A percentile compares a stretch with the other conserved stretches of the same genome.
phyloP scores from a whole-genome alignment of 2,113 vertebrate species.

The Aspiorhynchus laticeps region DNA sequence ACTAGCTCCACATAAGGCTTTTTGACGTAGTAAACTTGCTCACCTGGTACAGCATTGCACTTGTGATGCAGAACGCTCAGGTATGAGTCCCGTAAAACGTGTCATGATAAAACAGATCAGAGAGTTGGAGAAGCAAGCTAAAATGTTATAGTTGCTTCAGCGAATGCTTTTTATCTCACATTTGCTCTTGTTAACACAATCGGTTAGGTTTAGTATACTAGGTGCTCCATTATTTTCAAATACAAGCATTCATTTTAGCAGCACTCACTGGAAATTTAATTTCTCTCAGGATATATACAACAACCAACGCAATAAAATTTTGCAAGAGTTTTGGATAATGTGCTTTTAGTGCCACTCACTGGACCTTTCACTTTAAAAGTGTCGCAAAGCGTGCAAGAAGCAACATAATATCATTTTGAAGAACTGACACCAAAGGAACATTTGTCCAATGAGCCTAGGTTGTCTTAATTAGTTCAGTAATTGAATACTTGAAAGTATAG shows the following conservation, averaged over 20 bases:
- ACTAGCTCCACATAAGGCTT: slow-evolving; percentile 9
- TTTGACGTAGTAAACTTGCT: neutral
- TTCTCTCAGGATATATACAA: neutral
- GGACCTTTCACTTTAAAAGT: neutral
- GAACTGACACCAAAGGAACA: neutral
- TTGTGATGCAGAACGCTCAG: neutral
- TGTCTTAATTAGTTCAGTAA: neutral
- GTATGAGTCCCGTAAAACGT: neutral
- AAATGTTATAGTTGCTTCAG: neutral
- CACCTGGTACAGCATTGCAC: neutral
- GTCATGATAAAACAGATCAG: neutral
- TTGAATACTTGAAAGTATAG: neutral
- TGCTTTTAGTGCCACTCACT: neutral
- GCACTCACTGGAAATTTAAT: neutral
- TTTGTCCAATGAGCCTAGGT: neutral
- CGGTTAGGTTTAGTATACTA: neutral
- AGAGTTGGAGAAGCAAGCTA: neutral
- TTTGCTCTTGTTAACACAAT: neutral
- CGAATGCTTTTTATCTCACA: neutral
- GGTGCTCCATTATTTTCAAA: neutral
- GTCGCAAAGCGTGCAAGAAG: neutral
- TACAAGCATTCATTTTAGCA: neutral
- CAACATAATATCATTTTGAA: neutral
- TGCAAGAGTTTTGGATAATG: neutral
- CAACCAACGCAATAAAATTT: neutral